A percentile compares a stretch with the other conserved stretches of the same genome.
Conservation (phyloP, 37 sponge, comb jelly and placozoan genomes). For the Bolinopsis microptera region DNA sequence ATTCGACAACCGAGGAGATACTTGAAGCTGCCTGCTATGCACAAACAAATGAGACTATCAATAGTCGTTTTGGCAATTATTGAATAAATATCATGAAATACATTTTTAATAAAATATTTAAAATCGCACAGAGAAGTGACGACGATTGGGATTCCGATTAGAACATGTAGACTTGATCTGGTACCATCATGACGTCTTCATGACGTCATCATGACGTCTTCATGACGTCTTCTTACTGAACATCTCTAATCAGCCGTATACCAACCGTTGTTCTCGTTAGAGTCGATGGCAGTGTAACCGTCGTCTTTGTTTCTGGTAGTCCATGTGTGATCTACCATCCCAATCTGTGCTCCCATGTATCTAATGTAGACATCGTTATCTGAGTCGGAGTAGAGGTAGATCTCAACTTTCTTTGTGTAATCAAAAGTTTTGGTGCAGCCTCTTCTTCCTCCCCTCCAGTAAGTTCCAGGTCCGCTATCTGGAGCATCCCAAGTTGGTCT, state of each 20-base stretch:
- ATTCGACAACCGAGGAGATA: too few relatives aligned
- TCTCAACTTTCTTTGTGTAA: not conserved
- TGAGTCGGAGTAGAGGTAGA: not conserved
- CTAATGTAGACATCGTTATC: not conserved
- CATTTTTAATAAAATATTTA: too few relatives aligned
- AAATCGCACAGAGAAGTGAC: too few relatives aligned
- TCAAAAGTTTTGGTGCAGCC: not conserved
- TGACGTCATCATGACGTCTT: too few relatives aligned
- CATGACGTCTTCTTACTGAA: too few relatives aligned
- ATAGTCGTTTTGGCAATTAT: too few relatives aligned
- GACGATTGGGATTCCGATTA: too few relatives aligned
- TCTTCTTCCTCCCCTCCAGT: not conserved
- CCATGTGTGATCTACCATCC: not conserved
- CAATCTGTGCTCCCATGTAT: not conserved
- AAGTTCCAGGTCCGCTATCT: not conserved
- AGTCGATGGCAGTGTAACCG: not conserved
- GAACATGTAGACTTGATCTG: too few relatives aligned
- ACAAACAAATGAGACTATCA: too few relatives aligned
- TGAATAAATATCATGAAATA: too few relatives aligned
- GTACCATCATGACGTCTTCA: too few relatives aligned
- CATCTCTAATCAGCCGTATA: not conserved
- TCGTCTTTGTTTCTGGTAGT: not conserved
- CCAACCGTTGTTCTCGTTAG: not conserved
- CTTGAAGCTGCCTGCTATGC: too few relatives aligned
- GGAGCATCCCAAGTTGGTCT: not conserved